Base-by-base conservation (phyloP, 2,113 vertebrate species). In the Cercopithecus mona region DNA sequence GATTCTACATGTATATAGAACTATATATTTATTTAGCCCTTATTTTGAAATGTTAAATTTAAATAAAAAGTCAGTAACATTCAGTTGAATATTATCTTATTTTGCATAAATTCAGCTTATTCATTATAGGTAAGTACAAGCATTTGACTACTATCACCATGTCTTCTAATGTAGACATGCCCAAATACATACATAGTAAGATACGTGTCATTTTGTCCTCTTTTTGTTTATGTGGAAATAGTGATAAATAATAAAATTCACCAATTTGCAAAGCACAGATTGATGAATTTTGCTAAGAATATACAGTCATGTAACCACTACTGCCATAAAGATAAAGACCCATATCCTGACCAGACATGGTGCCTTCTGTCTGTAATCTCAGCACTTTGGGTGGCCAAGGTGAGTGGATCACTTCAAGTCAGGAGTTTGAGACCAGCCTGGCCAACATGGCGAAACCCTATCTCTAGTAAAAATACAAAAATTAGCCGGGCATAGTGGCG, bases 1-100 rank as follows among this genome's bases (percentile, higher is more conserved):
- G 73, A 83, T 96, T 95, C 32, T 75, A 18, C 17, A 23, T 87
- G 8, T 40, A 72, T 43, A 55, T 55, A 95, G 30, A 79, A n/a
- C 48, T 43, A 48, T 38, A n/a, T 73, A 79, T 82, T 88, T 87
- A 96, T 61, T 93, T 95, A 93, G 83, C 14, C 17, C 48, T 94
- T 89, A 91, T 75, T 68, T 94, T 96, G 48, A 97, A 91, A 93
- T 92, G 55, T 89, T 55, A 80, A 87, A 83, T 91, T 61, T 55
- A 76, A 85, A 95, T 95, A 89, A 79, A 70, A 92, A 76, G 59
- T 66, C n/a, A 35, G 80, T 8, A 81, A 8, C 16, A 11, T 94
- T 95, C 38, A 82, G 70, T 73, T 94, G 68, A 95, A 27, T 90
- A 75, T 80, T 90, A 30, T 61, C 16, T 84, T 80, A 61, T 84